These are phyloP conservation scores for Drosophila repleta DNA, from an alignment of 1,140 invertebrate genomes.

Conservation along the genomic window DNA sequence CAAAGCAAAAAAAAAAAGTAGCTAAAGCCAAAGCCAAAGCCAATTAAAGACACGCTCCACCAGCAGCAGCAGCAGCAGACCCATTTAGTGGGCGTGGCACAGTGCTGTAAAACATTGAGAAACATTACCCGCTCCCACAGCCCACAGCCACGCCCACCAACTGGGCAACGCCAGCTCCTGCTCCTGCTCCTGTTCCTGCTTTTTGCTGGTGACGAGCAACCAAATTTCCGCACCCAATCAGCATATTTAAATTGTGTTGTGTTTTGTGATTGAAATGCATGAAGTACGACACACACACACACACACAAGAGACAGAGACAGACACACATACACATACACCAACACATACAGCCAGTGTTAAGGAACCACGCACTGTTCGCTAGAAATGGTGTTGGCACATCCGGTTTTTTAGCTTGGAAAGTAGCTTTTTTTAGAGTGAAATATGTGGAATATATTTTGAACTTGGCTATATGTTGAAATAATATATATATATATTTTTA, in stretches of 20 bases:
- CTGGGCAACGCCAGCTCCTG: slow-evolving; percentile 10
- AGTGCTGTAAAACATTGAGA: slow-evolving; percentile 22
- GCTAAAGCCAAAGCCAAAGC: slow-evolving; percentile 43
- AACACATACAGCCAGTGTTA: slow-evolving; percentile 5
- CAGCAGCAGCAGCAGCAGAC: slow-evolving; percentile 15
- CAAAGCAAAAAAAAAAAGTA: slow-evolving; percentile 13
- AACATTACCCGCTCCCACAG: neutral
- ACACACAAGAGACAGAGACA: no score
- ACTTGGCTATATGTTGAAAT: no score
- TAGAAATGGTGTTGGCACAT: neutral
- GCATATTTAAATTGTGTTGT: slow-evolving; percentile 82
- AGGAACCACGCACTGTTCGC: slow-evolving; percentile 56
- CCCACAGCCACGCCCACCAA: neutral
- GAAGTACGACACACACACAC: slow-evolving; percentile 59
- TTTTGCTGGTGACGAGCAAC: slow-evolving; percentile 45
- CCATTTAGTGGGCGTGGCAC: slow-evolving; percentile 15
- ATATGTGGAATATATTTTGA: no score
- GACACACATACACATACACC: no score
- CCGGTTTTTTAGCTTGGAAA: neutral
- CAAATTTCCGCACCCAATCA: slow-evolving; percentile 78
- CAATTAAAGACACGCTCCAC: slow-evolving; percentile 64
- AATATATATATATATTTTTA: no score
- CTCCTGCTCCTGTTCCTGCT: slow-evolving; percentile 3
- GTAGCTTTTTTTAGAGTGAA: neutral
- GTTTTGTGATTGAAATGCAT: slow-evolving; percentile 78